Percentiles rank a stretch among this genome's conserved stretches.
phyloP scores from a whole-genome alignment of 2,888 invertebrate genomes.

The Petrophora chlorosata region DNA sequence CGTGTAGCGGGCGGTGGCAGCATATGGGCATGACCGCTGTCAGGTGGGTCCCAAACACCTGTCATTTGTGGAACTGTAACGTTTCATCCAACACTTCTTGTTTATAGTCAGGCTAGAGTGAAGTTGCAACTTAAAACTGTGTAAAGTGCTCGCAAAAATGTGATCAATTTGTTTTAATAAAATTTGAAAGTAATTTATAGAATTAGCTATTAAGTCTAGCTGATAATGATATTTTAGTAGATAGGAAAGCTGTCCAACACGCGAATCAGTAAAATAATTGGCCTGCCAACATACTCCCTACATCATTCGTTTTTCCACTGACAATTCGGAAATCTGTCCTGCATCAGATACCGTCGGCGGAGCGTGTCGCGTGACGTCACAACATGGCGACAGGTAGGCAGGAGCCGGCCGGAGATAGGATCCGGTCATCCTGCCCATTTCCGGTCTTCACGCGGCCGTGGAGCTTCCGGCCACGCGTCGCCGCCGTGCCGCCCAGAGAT shows the following conservation, averaged over 20 bases:
- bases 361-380: slow-evolving; percentile 68
- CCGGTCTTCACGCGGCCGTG: slow-evolving; percentile 84
- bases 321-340: slow-evolving; percentile 36
- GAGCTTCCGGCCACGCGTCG: slow-evolving; percentile 83
- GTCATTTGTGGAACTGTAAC: slow-evolving; percentile 51
- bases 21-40: slow-evolving; percentile 78
- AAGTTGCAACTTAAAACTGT: too few relatives aligned
- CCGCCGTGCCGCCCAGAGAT: slow-evolving; percentile 62
- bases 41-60: slow-evolving; percentile 74
- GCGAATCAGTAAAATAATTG: too few relatives aligned
- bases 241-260: too few relatives aligned
- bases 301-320: slow-evolving; percentile 22
- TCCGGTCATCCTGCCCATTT: slow-evolving; percentile 84
- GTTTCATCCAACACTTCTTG: slow-evolving; percentile 10
- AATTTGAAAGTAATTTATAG: too few relatives aligned
- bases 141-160: too few relatives aligned
- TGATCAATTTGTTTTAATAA: too few relatives aligned
- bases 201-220: too few relatives aligned
- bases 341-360: slow-evolving; percentile 32
- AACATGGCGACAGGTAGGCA: slow-evolving; percentile 79
- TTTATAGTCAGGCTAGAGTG: slow-evolving; percentile 4
- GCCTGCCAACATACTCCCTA: too few relatives aligned
- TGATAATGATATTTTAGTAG: too few relatives aligned
- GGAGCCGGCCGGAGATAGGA: slow-evolving; percentile 79
- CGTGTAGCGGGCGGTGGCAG: slow-evolving; percentile 58